These are phyloP conservation scores for Candoia aspera DNA, from an alignment of 2,113 vertebrate species.

Conservation along the genomic window DNA sequence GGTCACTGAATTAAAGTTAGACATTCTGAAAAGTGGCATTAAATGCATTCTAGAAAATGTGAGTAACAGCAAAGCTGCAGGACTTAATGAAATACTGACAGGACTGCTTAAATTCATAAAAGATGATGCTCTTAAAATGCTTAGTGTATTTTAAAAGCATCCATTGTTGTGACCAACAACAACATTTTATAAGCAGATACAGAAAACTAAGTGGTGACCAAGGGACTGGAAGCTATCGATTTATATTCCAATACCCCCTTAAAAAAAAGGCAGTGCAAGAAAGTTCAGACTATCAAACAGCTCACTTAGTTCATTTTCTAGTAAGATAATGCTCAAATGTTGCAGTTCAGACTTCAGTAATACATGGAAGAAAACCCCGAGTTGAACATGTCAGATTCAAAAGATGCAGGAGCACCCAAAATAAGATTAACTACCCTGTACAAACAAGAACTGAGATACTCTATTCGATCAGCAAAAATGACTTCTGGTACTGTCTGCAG, in stretches of 20 bases:
- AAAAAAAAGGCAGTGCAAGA: not conserved
- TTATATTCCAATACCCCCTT: not conserved
- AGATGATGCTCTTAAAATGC: not conserved
- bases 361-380: not conserved
- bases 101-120: not conserved
- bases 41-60: not conserved
- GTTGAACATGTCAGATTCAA: not conserved
- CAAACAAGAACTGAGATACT: not conserved
- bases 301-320: not conserved
- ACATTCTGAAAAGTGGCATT: not conserved
- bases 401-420: not conserved
- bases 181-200: not conserved
- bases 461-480: not conserved
- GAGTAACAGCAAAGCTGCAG: not conserved
- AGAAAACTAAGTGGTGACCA: not conserved
- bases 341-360: not conserved
- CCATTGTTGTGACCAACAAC: too few species aligned
- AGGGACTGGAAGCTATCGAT: not conserved
- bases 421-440: not conserved
- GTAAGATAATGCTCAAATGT: not conserved
- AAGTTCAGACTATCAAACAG: not conserved
- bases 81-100: not conserved
- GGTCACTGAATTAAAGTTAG: not conserved
- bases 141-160: too few species aligned
- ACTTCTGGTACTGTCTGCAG: not conserved